phyloP scores from a whole-genome alignment of 2,797 vertebrate species.

The Monodelphis domestica region DNA sequence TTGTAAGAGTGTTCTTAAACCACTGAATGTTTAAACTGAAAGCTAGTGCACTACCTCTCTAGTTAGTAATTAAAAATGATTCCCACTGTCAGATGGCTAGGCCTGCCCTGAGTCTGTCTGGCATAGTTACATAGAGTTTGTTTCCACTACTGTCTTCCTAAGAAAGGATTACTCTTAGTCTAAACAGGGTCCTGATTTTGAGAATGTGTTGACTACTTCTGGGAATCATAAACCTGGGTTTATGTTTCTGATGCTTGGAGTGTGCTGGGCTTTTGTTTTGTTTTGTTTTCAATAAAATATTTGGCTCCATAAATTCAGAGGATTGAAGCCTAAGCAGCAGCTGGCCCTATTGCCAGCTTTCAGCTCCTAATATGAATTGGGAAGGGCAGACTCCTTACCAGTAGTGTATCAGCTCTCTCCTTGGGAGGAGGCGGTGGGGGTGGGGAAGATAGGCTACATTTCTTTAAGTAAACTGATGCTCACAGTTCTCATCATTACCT shows the following conservation, averaged over 20 bases:
- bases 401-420: not conserved
- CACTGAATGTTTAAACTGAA: not conserved
- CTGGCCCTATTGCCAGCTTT: not conserved
- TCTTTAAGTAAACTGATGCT: not conserved
- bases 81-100: too few species aligned
- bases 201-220: constrained; percentile 27
- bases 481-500: not conserved
- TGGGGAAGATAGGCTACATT: too few species aligned
- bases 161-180: constrained; percentile 13
- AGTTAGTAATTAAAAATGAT: not conserved
- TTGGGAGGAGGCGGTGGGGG: too few species aligned
- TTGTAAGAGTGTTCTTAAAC: not conserved
- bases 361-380: not conserved
- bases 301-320: constrained; percentile 46
- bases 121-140: not conserved
- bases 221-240: constrained; percentile 24
- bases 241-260: constrained; percentile 33
- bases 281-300: constrained; percentile 54
- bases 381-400: not conserved
- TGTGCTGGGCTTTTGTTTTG: constrained; percentile 4
- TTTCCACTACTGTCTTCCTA: constrained; percentile 32
- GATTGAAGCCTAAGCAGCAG: constrained; percentile 3
- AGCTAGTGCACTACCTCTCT: not conserved
- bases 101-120: not conserved
- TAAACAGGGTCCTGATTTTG: constrained; percentile 22